These are phyloP conservation scores for Lepidochitona cinerea DNA, from an alignment of 2,888 invertebrate species.

Conservation along the genomic window DNA sequence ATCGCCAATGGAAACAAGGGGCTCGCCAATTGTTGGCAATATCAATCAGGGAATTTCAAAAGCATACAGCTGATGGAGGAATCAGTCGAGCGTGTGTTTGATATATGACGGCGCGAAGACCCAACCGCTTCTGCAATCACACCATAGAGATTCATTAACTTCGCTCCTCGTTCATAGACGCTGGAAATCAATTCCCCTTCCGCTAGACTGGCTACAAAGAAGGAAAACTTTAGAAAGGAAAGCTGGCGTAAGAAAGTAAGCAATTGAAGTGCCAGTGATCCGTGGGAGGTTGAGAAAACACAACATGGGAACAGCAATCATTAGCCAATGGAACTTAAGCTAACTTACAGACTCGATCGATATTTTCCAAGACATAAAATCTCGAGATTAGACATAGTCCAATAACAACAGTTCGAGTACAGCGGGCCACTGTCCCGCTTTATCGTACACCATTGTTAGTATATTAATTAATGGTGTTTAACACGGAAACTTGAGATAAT, in stretches of 20 bases:
- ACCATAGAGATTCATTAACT: slow-evolving; percentile 6
- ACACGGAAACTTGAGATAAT: no score
- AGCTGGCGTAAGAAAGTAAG: slow-evolving; percentile 4
- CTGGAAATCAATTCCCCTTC: not conserved
- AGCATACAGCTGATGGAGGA: slow-evolving; percentile 3
- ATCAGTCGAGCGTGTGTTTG: slow-evolving; percentile 3
- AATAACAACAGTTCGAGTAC: no score
- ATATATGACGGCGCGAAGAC: not conserved
- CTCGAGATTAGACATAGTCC: no score
- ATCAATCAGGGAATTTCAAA: slow-evolving; percentile 8
- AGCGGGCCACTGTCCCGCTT: no score
- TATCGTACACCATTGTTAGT: no score
- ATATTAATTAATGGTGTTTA: no score
- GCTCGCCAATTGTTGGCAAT: not conserved
- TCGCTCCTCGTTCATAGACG: not conserved
- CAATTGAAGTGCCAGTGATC: not conserved
- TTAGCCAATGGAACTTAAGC: no score
- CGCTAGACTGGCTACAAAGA: not conserved
- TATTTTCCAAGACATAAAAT: no score
- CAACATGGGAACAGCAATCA: not conserved
- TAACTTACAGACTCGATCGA: no score
- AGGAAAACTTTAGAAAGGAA: slow-evolving; percentile 7
- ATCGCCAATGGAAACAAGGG: not conserved
- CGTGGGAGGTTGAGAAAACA: no score
- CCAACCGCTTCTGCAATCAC: slow-evolving; percentile 1